These are phyloP conservation scores for Malurus alboscapulatus DNA, from an alignment of 2,113 vertebrate genomes.

Conservation along the genomic window DNA sequence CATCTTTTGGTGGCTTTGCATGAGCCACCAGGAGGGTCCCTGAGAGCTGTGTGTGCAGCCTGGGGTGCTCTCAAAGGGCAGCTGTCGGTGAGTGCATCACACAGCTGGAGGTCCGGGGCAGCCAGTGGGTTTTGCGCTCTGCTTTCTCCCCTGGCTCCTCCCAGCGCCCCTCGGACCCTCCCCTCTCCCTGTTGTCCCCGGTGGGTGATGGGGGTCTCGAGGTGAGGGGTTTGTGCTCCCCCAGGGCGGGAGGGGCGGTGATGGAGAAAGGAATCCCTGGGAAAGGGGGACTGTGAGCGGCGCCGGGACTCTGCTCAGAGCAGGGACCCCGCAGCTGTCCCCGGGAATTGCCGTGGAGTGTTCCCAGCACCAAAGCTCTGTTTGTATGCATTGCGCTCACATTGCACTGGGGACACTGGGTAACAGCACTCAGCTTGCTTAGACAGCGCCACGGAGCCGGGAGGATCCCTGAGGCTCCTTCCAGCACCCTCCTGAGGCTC, in stretches of 20 bases:
- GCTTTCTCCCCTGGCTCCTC: not conserved
- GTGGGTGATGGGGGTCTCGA: not conserved
- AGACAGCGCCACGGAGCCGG: not conserved
- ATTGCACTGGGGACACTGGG: not conserved
- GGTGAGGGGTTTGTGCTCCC: not conserved
- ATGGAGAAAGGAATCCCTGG: not conserved
- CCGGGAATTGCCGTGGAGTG: not conserved
- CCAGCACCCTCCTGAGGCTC: not conserved
- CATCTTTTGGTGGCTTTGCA: not conserved
- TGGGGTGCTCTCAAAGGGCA: rapidly evolving
- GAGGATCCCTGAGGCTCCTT: not conserved
- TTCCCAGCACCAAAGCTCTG: not conserved
- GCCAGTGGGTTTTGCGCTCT: not conserved
- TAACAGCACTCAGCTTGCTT: not conserved
- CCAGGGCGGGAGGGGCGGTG: not conserved
- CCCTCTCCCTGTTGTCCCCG: not conserved
- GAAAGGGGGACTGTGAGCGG: not conserved
- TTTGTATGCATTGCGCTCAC: not conserved
- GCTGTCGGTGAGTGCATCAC: rapidly evolving
- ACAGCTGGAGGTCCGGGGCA: not conserved
- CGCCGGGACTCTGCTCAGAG: not conserved
- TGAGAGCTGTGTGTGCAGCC: rapidly evolving
- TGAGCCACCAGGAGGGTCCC: too few relatives aligned
- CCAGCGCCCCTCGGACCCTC: not conserved
- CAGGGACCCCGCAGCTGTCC: not conserved